phyloP scores from a whole-genome alignment of 2,797 vertebrate species.

The Valencia hispanica region DNA sequence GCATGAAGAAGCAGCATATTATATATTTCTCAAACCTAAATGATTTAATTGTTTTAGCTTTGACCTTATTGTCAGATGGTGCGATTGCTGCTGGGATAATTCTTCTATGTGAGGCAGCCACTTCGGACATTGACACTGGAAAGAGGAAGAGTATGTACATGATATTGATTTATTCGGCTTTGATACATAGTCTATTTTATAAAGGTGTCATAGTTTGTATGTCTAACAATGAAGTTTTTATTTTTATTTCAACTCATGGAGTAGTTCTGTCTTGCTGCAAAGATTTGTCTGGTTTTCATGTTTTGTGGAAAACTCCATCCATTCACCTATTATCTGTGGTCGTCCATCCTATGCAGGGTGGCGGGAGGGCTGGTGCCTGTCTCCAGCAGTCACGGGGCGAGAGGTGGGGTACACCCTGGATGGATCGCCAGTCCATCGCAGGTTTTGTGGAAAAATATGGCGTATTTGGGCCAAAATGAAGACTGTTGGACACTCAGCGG shows the following conservation, averaged over 20 bases:
- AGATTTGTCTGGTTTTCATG: too few species aligned
- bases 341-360: too few species aligned
- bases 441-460: background rate
- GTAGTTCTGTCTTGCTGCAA: background rate
- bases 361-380: too few species aligned
- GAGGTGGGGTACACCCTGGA: too few species aligned
- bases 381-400: too few species aligned
- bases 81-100: slow-evolving; percentile 95
- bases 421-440: too few species aligned
- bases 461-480: background rate
- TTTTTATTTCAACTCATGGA: background rate
- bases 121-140: slow-evolving; percentile 92
- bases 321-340: too few species aligned
- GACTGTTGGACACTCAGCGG: too few species aligned
- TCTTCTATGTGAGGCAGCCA: slow-evolving; percentile 93
- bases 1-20: too few species aligned
- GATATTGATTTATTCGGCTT: background rate
- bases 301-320: too few species aligned
- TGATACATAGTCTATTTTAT: background rate
- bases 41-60: slow-evolving; percentile 46
- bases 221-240: background rate
- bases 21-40: background rate
- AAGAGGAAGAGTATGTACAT: slow-evolving; percentile 90
- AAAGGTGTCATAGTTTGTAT: background rate
- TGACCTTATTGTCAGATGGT: slow-evolving; percentile 83